A percentile compares a stretch with the other conserved stretches of the same genome.
Evolutionary conservation across 2,113 vertebrate genomes (phyloP).

Genomic region (Sorex fumeus): DNA sequence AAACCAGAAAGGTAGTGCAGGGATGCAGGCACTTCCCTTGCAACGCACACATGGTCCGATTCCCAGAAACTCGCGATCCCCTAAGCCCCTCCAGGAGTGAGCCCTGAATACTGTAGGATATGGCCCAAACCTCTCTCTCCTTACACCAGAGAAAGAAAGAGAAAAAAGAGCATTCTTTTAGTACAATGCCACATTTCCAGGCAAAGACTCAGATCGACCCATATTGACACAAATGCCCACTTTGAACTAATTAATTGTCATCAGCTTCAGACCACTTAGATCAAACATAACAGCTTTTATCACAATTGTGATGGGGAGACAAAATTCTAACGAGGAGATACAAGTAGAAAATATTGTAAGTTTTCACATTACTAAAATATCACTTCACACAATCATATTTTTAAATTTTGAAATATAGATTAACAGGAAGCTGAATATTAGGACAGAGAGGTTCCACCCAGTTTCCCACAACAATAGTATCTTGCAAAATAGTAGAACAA

Average conservation of each 20-base stretch:
- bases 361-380: conserved; percentile 20
- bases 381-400: conserved; percentile 3
- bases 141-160: neutral
- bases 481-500: conserved; percentile 19
- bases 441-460: conserved; percentile 20
- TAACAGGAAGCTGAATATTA: conserved; percentile 43
- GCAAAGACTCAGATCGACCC: neutral
- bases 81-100: no score
- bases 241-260: neutral
- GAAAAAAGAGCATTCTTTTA: neutral
- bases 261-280: conserved; percentile 4
- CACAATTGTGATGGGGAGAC: neutral
- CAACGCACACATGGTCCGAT: no score
- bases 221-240: neutral
- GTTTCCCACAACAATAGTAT: conserved; percentile 20
- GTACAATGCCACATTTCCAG: conserved; percentile 1
- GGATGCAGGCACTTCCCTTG: no score
- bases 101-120: neutral
- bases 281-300: conserved; percentile 13
- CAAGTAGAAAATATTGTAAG: conserved; percentile 19
- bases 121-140: neutral
- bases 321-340: conserved; percentile 32
- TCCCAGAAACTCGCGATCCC: no score
- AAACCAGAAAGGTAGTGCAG: no score
- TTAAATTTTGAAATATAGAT: conserved; percentile 54